These are phyloP conservation scores for Gallinago nigripennis DNA, from an alignment of 2,797 vertebrate species.

Conservation along the genomic window DNA sequence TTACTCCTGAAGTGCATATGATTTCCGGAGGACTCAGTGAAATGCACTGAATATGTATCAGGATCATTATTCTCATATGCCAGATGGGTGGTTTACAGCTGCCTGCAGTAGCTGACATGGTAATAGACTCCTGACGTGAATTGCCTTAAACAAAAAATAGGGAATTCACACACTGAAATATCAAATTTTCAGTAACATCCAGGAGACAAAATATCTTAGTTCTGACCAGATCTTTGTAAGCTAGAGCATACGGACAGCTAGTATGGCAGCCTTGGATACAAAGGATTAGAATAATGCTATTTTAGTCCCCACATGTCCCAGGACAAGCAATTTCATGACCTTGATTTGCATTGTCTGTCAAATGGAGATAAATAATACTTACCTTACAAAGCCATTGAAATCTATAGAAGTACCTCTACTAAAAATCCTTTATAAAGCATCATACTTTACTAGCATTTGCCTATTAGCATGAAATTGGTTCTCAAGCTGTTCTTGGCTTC, in stretches of 20 bases:
- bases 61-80: background rate
- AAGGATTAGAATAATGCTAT: background rate
- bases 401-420: background rate
- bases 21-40: background rate
- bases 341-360: background rate
- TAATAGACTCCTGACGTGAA: background rate
- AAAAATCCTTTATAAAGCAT: background rate
- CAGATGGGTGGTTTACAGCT: background rate
- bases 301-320: background rate
- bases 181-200: background rate
- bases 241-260: background rate
- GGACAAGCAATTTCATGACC: background rate
- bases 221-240: background rate
- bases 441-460: background rate
- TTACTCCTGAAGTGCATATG: background rate
- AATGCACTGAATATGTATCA: background rate
- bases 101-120: background rate
- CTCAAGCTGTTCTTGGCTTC: background rate
- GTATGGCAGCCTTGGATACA: background rate
- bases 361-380: background rate
- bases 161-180: background rate
- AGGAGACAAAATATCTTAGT: background rate
- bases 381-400: background rate
- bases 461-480: conserved; percentile 18
- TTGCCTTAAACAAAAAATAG: background rate